These are phyloP conservation scores for Chelidonichthys spinosus DNA, from an alignment of 2,797 vertebrate genomes.

Conservation along the genomic window DNA sequence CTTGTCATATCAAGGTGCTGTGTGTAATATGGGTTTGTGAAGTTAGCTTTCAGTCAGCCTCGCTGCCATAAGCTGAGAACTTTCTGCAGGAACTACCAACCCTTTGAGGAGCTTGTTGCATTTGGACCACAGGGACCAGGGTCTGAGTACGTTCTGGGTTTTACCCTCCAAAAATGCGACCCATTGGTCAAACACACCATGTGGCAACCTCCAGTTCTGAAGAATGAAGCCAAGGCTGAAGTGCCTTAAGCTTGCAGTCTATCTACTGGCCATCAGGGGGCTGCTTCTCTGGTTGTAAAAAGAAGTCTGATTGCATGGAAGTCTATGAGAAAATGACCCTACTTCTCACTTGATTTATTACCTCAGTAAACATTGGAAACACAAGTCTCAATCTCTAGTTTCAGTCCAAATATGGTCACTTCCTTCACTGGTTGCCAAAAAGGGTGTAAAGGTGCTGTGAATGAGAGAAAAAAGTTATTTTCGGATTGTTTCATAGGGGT, in stretches of 20 bases:
- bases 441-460: neutral
- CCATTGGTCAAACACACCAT: neutral
- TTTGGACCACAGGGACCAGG: too few species aligned
- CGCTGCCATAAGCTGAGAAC: too few species aligned
- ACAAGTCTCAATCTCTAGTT: neutral
- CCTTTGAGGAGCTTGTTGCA: too few species aligned
- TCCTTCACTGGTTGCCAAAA: neutral
- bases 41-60: constrained; percentile 5
- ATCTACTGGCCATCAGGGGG: neutral
- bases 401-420: neutral
- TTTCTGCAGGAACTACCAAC: too few species aligned
- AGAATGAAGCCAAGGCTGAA: neutral
- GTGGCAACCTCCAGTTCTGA: neutral
- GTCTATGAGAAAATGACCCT: neutral
- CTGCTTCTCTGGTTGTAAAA: neutral
- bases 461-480: too few species aligned
- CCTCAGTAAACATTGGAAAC: neutral
- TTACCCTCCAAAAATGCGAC: too few species aligned
- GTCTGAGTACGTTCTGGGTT: too few species aligned
- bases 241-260: neutral
- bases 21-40: neutral
- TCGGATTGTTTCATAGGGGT: too few species aligned
- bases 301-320: neutral
- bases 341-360: neutral
- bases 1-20: constrained; percentile 2